Percentiles rank a stretch among this genome's conserved stretches.
phyloP scores from a whole-genome alignment of 2,113 vertebrate genomes.

The Cacatua alba region DNA sequence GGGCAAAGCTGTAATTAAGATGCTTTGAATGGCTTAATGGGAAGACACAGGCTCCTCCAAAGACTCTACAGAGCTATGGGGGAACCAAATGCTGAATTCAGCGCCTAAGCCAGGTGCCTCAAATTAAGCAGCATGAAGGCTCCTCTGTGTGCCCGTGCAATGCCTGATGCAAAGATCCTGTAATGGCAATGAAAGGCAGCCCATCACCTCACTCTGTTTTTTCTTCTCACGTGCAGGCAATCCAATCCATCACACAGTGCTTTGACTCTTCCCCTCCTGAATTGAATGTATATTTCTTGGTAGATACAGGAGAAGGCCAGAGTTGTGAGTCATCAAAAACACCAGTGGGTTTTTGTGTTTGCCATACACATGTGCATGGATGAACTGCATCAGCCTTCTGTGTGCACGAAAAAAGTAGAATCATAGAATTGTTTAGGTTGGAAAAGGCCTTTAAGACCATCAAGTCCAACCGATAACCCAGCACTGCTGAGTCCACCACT shows the following conservation, averaged over 20 bases:
- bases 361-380: fast-evolving
- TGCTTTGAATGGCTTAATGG: background rate
- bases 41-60: background rate
- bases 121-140: background rate
- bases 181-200: background rate
- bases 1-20: background rate
- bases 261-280: background rate
- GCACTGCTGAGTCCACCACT: background rate
- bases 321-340: background rate
- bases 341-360: background rate
- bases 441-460: background rate
- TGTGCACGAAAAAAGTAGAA: background rate
- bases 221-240: background rate
- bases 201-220: background rate
- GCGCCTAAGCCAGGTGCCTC: background rate
- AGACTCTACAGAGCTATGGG: background rate
- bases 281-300: background rate
- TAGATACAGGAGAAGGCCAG: background rate
- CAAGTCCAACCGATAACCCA: background rate
- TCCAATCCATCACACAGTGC: background rate
- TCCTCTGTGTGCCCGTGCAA: background rate
- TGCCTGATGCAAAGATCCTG: background rate
- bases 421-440: background rate
- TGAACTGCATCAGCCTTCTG: background rate
- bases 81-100: background rate